Conservation (phyloP, 2,113 vertebrate genomes). For the Pteropus alecto region DNA sequence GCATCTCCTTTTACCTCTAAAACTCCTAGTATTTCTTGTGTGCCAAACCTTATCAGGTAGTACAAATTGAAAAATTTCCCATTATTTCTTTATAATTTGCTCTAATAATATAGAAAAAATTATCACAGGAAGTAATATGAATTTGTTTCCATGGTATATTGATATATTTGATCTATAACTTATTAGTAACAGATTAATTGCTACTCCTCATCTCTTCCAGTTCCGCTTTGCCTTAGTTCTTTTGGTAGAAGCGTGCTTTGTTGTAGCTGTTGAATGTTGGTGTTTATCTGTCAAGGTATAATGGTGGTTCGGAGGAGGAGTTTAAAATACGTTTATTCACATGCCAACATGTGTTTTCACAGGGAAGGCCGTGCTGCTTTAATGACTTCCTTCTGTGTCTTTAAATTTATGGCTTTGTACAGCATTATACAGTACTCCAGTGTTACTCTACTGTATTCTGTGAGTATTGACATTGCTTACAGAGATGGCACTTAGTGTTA, state of each 20-base stretch:
- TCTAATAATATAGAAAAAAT: background rate
- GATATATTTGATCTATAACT: background rate
- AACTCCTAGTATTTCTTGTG: slow-evolving; percentile 97
- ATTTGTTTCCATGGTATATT: background rate
- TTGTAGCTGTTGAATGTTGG: background rate
- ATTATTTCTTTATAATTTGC: background rate
- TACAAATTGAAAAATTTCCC: background rate
- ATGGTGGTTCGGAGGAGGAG: background rate
- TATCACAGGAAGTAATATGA: background rate
- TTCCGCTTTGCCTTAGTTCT: background rate
- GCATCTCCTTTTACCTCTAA: slow-evolving; percentile 98
- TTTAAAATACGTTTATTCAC: slow-evolving; percentile 35
- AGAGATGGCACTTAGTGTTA: background rate
- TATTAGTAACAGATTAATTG: background rate
- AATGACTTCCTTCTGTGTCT: slow-evolving; percentile 98
- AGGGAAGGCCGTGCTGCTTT: slow-evolving; percentile 98
- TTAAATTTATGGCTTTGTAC: slow-evolving; percentile 99
- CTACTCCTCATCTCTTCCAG: background rate
- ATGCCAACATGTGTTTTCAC: slow-evolving; percentile 69
- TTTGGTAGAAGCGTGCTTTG: background rate
- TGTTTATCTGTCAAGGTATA: background rate
- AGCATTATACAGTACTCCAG: slow-evolving; percentile 99
- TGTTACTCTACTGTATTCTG: slow-evolving; percentile 96
- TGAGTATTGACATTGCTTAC: slow-evolving; percentile 79
- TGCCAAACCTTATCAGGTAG: slow-evolving; percentile 97